Conservation (phyloP, 1,140 invertebrate species). For the Mycetomoellerius zeteki region DNA sequence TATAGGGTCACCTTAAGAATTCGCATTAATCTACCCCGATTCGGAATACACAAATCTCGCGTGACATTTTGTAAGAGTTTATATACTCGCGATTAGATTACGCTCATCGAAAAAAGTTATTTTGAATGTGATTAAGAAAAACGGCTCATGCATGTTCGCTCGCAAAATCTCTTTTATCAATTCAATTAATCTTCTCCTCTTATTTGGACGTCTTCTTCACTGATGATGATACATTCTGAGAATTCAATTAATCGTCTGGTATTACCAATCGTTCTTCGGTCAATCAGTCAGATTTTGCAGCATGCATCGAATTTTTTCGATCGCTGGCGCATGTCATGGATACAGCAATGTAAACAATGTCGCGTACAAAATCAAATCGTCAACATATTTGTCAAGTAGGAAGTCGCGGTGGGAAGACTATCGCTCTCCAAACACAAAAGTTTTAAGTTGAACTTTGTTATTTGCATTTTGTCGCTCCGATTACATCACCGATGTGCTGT, state of each 20-base stretch:
- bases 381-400: not conserved
- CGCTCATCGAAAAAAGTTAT: slow-evolving; percentile 30
- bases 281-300: not conserved
- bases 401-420: not conserved
- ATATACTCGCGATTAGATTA: slow-evolving; percentile 61
- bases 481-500: slow-evolving; percentile 28
- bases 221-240: too few relatives aligned
- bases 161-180: not conserved
- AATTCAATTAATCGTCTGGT: slow-evolving; percentile 23
- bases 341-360: not conserved
- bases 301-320: slow-evolving; percentile 8
- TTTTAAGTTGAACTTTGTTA: slow-evolving; percentile 34
- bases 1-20: not conserved
- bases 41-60: not conserved
- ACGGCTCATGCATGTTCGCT: not conserved
- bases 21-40: slow-evolving; percentile 8
- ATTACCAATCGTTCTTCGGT: not conserved
- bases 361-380: not conserved
- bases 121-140: not conserved
- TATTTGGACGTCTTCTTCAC: too few relatives aligned
- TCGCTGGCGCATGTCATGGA: not conserved
- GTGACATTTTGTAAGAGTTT: slow-evolving; percentile 42
- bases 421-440: slow-evolving; percentile 12
- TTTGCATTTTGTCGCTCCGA: not conserved
- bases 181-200: slow-evolving; percentile 17